phyloP scores from a whole-genome alignment of 2,797 vertebrate species.

The Loris lydekkerianus region DNA sequence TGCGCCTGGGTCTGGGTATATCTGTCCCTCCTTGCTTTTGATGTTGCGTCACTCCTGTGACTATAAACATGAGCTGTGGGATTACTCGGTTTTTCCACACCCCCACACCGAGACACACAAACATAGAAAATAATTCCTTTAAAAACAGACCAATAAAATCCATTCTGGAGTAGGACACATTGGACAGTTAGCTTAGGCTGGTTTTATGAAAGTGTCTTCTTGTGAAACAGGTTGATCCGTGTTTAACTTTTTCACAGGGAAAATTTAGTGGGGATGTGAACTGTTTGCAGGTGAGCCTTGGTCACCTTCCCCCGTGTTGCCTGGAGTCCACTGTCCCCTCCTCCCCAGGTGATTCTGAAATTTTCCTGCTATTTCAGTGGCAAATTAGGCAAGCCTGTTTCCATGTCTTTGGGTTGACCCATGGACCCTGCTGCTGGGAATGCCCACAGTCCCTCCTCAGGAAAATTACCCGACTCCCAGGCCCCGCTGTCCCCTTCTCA shows the following conservation, averaged over 20 bases:
- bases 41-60: background rate
- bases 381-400: background rate
- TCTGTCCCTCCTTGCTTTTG: background rate
- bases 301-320: accelerated
- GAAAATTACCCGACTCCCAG: background rate
- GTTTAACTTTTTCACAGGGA: accelerated
- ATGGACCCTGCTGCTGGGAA: background rate
- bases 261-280: accelerated
- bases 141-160: background rate
- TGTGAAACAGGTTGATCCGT: background rate
- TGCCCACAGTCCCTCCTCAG: accelerated
- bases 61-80: background rate
- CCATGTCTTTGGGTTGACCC: background rate
- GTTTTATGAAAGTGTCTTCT: background rate
- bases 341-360: background rate
- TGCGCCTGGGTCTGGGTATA: too few relatives aligned
- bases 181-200: background rate
- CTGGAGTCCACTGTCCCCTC: background rate
- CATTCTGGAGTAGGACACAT: background rate
- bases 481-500: background rate
- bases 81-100: background rate
- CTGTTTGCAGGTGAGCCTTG: background rate
- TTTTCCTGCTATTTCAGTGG: background rate
- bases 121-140: background rate
- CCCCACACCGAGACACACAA: background rate